phyloP scores from a whole-genome alignment of 2,797 vertebrate genomes.

The Acanthopagrus latus region DNA sequence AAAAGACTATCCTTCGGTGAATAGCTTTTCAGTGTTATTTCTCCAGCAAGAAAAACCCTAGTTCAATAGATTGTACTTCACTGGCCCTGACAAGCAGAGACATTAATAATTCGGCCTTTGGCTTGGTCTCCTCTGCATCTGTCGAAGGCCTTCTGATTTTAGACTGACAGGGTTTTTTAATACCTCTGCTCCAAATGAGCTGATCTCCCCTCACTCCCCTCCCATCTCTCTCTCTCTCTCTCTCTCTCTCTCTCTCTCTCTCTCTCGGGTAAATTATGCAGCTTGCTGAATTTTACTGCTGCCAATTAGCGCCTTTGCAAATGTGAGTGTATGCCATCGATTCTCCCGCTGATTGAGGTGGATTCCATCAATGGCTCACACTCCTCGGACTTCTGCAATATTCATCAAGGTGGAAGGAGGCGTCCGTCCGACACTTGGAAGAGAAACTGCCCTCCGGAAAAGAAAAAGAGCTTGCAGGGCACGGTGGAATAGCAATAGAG shows the following conservation, averaged over 20 bases:
- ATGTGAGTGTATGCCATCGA: conserved; percentile 76
- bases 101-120: conserved; percentile 62
- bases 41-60: conserved; percentile 24
- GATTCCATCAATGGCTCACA: conserved; percentile 68
- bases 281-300: conserved; percentile 70
- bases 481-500: conserved; percentile 57
- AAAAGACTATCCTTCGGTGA: conserved; percentile 28
- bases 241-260: conserved; percentile 46
- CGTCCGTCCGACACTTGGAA: conserved; percentile 52
- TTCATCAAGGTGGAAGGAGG: conserved; percentile 81
- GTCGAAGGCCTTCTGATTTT: conserved; percentile 57
- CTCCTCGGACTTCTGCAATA: conserved; percentile 77
- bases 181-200: conserved; percentile 65
- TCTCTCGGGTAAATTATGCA: conserved; percentile 72
- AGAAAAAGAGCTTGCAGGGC: conserved; percentile 41
- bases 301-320: conserved; percentile 78
- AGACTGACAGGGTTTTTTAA: conserved; percentile 54
- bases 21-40: conserved; percentile 29
- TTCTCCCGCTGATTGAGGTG: conserved; percentile 78
- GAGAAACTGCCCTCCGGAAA: conserved; percentile 69
- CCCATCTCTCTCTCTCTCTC: conserved; percentile 42
- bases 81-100: conserved; percentile 45
- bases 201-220: conserved; percentile 35
- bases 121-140: conserved; percentile 42
- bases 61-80: conserved; percentile 34